A percentile compares a stretch with the other conserved stretches of the same genome.
These are phyloP conservation scores for Dendropsophus ebraccatus DNA, from an alignment of 2,113 vertebrate species.

Conservation along the genomic window DNA sequence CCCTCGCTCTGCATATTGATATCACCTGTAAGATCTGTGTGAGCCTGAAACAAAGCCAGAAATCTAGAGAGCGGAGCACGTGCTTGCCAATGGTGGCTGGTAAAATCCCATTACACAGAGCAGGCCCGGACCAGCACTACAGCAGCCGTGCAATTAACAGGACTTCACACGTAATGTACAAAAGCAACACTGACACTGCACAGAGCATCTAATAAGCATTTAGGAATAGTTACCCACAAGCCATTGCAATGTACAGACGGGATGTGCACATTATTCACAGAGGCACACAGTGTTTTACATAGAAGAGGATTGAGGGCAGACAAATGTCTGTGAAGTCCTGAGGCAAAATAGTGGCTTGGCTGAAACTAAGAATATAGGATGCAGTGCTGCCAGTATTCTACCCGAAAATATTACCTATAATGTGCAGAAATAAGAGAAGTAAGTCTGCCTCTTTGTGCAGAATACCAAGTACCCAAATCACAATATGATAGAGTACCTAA, in stretches of 20 bases:
- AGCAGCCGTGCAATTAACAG: conserved; percentile 25
- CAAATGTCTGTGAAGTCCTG: not conserved
- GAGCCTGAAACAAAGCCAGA: conserved; percentile 48
- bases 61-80: conserved; percentile 11
- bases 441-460: too few species aligned
- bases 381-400: too few species aligned
- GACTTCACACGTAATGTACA: not conserved
- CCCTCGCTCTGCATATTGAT: conserved; percentile 32
- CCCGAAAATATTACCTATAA: not conserved
- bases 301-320: not conserved
- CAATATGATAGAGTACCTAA: too few species aligned
- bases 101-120: conserved; percentile 37
- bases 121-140: not conserved
- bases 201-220: conserved; percentile 8
- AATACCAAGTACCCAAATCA: too few species aligned
- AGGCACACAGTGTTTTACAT: not conserved
- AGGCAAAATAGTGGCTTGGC: not conserved
- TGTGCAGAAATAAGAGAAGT: not conserved
- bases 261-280: not conserved
- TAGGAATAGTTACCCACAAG: not conserved
- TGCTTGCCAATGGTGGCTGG: not conserved
- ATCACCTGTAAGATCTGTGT: conserved; percentile 47
- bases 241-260: not conserved
- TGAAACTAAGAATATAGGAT: too few species aligned
- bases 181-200: not conserved